Percentiles rank a stretch among this genome's conserved stretches.
Conservation (phyloP, 2,888 invertebrate species). For the Nymphalis urticae region DNA sequence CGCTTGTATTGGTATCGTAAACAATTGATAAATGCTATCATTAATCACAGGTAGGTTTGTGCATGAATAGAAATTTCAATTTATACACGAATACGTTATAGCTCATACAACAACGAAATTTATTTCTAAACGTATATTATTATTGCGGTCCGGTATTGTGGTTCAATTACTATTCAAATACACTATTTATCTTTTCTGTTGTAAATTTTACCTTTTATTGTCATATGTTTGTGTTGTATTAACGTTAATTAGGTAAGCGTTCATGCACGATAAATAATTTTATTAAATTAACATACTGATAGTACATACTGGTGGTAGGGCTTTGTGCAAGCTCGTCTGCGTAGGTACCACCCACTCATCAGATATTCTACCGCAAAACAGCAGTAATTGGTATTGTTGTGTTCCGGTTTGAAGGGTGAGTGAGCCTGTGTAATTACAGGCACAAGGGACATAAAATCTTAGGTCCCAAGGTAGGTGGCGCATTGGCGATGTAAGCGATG, state of each 20-base stretch:
- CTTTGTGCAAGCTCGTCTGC: too few species aligned
- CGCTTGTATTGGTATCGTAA: constrained; percentile 19
- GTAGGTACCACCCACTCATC: too few species aligned
- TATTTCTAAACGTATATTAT: constrained; percentile 15
- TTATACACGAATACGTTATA: constrained; percentile 20
- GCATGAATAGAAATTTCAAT: constrained; percentile 32
- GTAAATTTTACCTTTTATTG: not conserved
- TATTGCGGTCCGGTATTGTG: constrained; percentile 5
- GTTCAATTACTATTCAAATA: constrained; percentile 8
- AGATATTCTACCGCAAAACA: too few species aligned
- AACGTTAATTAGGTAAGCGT: not conserved
- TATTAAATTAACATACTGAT: too few species aligned
- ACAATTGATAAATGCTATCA: constrained; percentile 31
- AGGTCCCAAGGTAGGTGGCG: too few species aligned
- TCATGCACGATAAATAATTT: not conserved
- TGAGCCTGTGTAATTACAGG: too few species aligned
- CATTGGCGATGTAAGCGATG: too few species aligned
- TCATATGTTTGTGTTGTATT: not conserved
- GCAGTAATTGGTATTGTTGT: too few species aligned
- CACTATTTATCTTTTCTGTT: not conserved
- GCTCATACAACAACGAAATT: constrained; percentile 9
- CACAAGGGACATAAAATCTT: too few species aligned
- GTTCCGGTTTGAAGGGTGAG: too few species aligned
- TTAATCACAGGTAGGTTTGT: constrained; percentile 27
- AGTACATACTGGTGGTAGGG: too few species aligned